Evolutionary conservation across 2,797 vertebrate genomes (phyloP).

Genomic region (Coreius guichenoti): DNA sequence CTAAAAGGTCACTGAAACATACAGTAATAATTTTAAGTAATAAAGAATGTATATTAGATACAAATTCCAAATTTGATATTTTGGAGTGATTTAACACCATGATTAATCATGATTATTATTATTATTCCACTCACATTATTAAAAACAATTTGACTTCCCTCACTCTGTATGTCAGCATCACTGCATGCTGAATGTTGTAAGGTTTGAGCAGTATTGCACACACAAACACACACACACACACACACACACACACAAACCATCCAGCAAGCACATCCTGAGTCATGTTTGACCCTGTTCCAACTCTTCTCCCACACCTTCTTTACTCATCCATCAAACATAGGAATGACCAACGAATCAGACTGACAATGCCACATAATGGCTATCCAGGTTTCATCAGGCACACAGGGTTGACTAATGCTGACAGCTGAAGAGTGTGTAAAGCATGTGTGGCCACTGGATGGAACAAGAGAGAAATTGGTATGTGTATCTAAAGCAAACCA

Average conservation of each 20-base stretch:
- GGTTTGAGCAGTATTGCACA: neutral
- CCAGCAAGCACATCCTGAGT: slow-evolving; percentile 15
- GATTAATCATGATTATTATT: too few relatives aligned
- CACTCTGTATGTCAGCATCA: neutral
- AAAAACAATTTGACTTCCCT: neutral
- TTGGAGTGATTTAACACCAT: too few relatives aligned
- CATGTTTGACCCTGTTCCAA: slow-evolving; percentile 30
- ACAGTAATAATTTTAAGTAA: too few relatives aligned
- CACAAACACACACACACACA: neutral
- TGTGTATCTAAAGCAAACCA: neutral
- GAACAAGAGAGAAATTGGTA: neutral
- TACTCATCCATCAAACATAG: slow-evolving; percentile 1
- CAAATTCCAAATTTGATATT: too few relatives aligned
- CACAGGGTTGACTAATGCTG: slow-evolving; percentile 5
- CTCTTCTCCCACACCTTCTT: neutral
- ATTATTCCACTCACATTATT: neutral
- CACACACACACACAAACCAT: neutral
- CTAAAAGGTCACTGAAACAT: too few relatives aligned
- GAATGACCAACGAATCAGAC: slow-evolving; percentile 9
- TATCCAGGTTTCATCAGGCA: slow-evolving; percentile 22
- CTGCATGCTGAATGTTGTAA: neutral
- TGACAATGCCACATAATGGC: slow-evolving; percentile 12
- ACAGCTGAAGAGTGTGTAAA: neutral
- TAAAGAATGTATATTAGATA: too few relatives aligned
- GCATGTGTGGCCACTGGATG: neutral